phyloP scores from a whole-genome alignment of 2,113 vertebrate species.

The Alethe castanea region DNA sequence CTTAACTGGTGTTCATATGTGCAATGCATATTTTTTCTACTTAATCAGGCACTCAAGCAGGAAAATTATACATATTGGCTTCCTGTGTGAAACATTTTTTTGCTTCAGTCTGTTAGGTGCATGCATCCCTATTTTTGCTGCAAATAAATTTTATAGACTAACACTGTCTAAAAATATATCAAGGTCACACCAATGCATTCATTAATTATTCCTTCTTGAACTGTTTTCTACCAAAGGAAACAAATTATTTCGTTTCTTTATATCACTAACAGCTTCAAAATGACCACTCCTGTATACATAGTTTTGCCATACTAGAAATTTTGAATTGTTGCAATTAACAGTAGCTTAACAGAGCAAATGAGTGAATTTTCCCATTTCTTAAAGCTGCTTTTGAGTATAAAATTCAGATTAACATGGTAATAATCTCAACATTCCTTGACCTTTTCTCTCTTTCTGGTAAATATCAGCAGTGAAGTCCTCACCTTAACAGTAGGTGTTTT shows the following conservation, averaged over 20 bases:
- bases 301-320: background rate
- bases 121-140: background rate
- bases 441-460: background rate
- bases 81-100: background rate
- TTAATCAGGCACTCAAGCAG: background rate
- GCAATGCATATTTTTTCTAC: background rate
- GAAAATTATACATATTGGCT: background rate
- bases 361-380: background rate
- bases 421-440: background rate
- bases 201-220: background rate
- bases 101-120: background rate
- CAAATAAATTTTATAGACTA: background rate
- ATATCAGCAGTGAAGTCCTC: background rate
- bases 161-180: background rate
- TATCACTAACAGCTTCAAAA: background rate
- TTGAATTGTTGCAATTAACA: background rate
- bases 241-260: background rate
- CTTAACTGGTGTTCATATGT: background rate
- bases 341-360: background rate
- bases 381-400: background rate
- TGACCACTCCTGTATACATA: background rate
- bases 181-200: background rate
- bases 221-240: background rate
- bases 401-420: background rate
- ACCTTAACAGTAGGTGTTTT: background rate